Conservation (phyloP, 2,113 vertebrate species). For the Ancistrus triradiatus region DNA sequence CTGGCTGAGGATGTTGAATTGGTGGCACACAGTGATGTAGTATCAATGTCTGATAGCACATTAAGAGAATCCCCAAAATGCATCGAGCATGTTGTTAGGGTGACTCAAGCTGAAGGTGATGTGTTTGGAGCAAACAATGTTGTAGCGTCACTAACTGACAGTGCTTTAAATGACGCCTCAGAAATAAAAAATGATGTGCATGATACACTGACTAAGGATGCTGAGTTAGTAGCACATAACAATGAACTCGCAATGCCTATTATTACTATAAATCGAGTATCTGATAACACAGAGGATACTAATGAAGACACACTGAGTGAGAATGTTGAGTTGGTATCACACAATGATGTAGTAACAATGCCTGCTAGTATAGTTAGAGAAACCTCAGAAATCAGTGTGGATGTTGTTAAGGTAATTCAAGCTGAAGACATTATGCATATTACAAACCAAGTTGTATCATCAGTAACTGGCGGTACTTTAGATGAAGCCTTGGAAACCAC, state of each 20-base stretch:
- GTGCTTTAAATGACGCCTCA: neutral
- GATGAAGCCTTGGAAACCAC: neutral
- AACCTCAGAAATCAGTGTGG: no score
- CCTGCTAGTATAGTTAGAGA: no score
- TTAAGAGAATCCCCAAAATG: conserved; percentile 43
- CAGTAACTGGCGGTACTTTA: neutral
- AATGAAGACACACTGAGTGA: neutral
- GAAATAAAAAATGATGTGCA: neutral
- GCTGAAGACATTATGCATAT: no score
- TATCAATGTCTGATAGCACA: conserved; percentile 20
- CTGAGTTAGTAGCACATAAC: conserved; percentile 29
- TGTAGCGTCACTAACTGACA: neutral
- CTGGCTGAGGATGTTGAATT: conserved; percentile 26
- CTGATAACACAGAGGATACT: conserved; percentile 39
- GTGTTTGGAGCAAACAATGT: neutral
- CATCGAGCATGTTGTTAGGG: conserved; percentile 38
- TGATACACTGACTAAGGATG: neutral
- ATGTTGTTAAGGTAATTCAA: no score
- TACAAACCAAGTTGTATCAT: neutral
- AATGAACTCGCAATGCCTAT: conserved; percentile 20
- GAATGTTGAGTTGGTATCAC: neutral
- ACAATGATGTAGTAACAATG: no score
- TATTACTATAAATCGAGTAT: conserved; percentile 36
- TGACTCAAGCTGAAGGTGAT: conserved; percentile 9
- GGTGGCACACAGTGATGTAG: conserved; percentile 28